These are phyloP conservation scores for Cephalopholis sonnerati DNA, from an alignment of 2,113 vertebrate species.

Conservation along the genomic window DNA sequence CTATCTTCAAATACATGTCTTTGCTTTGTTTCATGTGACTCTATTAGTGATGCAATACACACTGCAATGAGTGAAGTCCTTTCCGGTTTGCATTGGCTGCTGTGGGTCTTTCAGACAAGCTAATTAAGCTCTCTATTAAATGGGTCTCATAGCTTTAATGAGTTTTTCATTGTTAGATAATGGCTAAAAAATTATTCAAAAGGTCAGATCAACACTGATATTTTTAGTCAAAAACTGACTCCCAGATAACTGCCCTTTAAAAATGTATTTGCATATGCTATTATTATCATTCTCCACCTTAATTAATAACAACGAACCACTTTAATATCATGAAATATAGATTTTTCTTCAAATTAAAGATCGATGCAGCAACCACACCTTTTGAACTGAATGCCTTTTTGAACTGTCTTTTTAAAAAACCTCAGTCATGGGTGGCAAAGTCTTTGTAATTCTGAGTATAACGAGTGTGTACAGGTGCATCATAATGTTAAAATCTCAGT, in stretches of 20 bases:
- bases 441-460: slow-evolving; percentile 8
- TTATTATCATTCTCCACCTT: slow-evolving; percentile 16
- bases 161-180: slow-evolving; percentile 62
- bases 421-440: slow-evolving; percentile 34
- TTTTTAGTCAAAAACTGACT: background rate
- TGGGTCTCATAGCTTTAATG: slow-evolving; percentile 55
- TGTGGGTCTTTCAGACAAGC: slow-evolving; percentile 27
- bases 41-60: background rate
- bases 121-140: slow-evolving; percentile 53
- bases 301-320: slow-evolving; percentile 35
- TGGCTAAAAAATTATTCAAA: slow-evolving; percentile 45
- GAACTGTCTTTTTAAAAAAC: background rate
- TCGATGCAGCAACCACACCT: slow-evolving; percentile 3
- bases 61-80: background rate
- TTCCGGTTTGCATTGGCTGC: slow-evolving; percentile 7
- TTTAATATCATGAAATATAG: slow-evolving; percentile 4
- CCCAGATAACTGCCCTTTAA: slow-evolving; percentile 39
- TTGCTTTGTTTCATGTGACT: slow-evolving; percentile 12
- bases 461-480: background rate
- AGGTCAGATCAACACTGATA: slow-evolving; percentile 54
- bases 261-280: slow-evolving; percentile 21
- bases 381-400: background rate
- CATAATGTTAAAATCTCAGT: background rate
- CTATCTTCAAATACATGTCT: slow-evolving; percentile 13
- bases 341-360: slow-evolving; percentile 20